Evolutionary conservation across 2,888 invertebrate species (phyloP), one percentile per base, ranked within the genome.

Genomic region (Sinodicranocentrus sp.): DNA sequence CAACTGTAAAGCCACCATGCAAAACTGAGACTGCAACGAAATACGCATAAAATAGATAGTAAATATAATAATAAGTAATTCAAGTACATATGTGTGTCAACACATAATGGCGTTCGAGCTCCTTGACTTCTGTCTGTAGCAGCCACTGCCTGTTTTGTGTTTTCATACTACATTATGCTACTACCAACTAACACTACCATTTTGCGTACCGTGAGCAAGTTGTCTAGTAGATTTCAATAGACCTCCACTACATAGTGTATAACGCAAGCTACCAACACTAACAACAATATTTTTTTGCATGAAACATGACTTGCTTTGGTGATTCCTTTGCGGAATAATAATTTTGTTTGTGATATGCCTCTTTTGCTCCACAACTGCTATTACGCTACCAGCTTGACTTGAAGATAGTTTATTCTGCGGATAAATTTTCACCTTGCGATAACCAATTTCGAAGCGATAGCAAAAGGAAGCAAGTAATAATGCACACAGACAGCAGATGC

Each of bases 381-480:
- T 10, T 33, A 33, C n/a, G 19, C 15, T 48, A 17, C 48, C 15
- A 10, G 48, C 15, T 48, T 48, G 15, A n/a, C 15, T 48, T 48
- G 15, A n/a, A n/a, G 48, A 3, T 59, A 25, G 59, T 33, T 5
- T 63, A 33, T 33, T 33, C n/a, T 33, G 63, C 19, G 63, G 63
- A 63, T 57, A 57, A 25, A 57, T 63, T 63, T 63, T 63, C 33
- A 33, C 63, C 63, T 63, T 63, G 63, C 33, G 63, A 63, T 63
- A 63, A 17, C 63, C 28, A 63, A 63, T 63, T 63, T 63, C 63
- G 17, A 33, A 63, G 63, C 17, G 21, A 52, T 21, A 57, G n/a
- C 57, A 57, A 57, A n/a, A 57, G 57, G 57, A 57, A 57, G 25
- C 57, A 57, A 13, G 57, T 57, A 57, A 52, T 52, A 17, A n/a